Base-by-base conservation (phyloP, 2,113 vertebrate species). In the Poeciliopsis turrubarensis region DNA sequence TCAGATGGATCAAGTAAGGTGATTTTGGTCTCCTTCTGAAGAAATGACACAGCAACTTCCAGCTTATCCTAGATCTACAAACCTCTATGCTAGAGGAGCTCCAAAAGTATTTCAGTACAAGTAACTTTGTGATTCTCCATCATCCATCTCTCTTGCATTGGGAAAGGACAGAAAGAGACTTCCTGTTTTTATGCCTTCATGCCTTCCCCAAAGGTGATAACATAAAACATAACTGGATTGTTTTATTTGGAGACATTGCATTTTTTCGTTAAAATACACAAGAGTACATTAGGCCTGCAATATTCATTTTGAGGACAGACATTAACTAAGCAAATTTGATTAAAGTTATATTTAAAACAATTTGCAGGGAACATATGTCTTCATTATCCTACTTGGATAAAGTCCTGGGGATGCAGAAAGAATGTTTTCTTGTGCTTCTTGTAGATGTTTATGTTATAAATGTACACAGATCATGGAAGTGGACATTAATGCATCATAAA, bases 11-110 rank as follows among this genome's bases (percentile, higher is more conserved):
- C 25, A 27, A 27, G 34, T 2, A 67, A 67, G 65, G 65, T 44
- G 37, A 44, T 67, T 41, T 67, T 41, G 15, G 37, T 67, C 65
- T 27, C 37, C 65, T 67, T 15, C 11, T 44, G 65, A 66, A 41
- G 15, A 41, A 67, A 25, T 41, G 6, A 7, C n/a, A 67, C 41
- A 66, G 37, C 39, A 39, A 17, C 34, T 22, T 66, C 13, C 22
- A 66, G 34, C 25, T 8, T 51, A 22, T 51, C 17, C 44, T 7
- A 65, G 10, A 34, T 22, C 10, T 1, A 29, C 34, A 41, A 27
- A 26, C 14, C 39, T 39, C 32, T 26, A 39, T 41, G 39, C 14
- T 41, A 41, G 0, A n/a, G 25, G 25, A 41, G 2, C 3, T 37
- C 25, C 34, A 6, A 26, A 66, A 4, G 22, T 37, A 15, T 31